Evolutionary conservation across 2,888 invertebrate species (phyloP), one percentile per base, ranked within the genome.

Genomic region (Dasypogon diadema): DNA sequence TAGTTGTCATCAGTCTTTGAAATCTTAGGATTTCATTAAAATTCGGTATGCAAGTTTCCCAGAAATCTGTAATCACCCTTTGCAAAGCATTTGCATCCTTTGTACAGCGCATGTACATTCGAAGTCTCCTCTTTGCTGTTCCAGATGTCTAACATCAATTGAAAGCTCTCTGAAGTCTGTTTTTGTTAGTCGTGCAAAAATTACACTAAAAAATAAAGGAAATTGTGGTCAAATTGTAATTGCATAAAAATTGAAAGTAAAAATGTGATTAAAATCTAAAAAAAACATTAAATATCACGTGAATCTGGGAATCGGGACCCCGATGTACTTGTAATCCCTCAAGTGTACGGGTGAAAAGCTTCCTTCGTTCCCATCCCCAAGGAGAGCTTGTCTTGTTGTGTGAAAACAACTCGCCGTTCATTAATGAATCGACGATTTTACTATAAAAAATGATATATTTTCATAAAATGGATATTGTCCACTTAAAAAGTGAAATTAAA

Each of bases 141-240:
- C 54, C 70, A 70, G 70, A 70, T 70, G 54, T 70, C 70, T 54
- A 70, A 70, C 6, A 54, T 21, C 34, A 34, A 4, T 21, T 12
- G 10, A 70, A 70, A 70, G 70, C 70, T 70, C n/a, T 68, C 70
- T 18, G 30, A 42, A 37, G 34, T 30, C 37, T 70, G 54, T 70
- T 70, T 54, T 70, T 34, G 54, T 54, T 54, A 14, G 70, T 37
- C 34, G 70, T 16, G 30, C 21, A 24, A 54, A 54, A 70, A 70
- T 60, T 18, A 14, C 18, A 34, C 10, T 34, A 10, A 21, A 60
- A 60, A 60, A 8, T 37, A 60, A 16, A 37, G 18, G 42, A 42
- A n/a, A 42, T 42, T 37, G 60, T 30, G 21, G 37, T 21, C 10
- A 18, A 10, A 6, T 10, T 18, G 18, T 60, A 37, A 60, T 21